phyloP scores from a whole-genome alignment of 2,113 vertebrate genomes.

The Lophochroa leadbeateri region DNA sequence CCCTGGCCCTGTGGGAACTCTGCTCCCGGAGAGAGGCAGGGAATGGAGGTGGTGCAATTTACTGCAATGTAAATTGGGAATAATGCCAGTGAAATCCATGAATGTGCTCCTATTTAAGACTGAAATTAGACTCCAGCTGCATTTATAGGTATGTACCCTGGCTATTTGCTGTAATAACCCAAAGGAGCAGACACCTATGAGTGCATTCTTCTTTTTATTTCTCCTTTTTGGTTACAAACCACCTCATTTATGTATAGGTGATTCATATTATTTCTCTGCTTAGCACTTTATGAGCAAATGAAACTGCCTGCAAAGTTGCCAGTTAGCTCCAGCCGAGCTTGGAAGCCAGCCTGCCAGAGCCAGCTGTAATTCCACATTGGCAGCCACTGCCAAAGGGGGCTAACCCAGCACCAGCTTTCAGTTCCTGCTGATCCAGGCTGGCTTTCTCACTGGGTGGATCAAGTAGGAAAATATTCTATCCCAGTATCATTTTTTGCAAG shows the following conservation, averaged over 20 bases:
- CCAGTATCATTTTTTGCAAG: neutral
- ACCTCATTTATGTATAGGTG: neutral
- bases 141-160: neutral
- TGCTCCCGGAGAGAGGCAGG: neutral
- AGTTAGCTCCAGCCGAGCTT: neutral
- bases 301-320: neutral
- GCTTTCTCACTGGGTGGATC: neutral
- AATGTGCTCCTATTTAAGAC: neutral
- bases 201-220: neutral
- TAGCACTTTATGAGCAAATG: neutral
- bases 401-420: neutral
- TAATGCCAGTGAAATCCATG: neutral
- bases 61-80: neutral
- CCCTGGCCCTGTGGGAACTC: neutral
- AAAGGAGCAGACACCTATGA: neutral
- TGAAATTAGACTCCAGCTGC: slow-evolving; percentile 16
- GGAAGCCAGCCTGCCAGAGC: neutral
- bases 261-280: neutral
- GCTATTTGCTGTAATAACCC: neutral
- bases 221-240: slow-evolving; percentile 19
- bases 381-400: neutral
- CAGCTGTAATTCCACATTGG: neutral
- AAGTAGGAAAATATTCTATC: neutral
- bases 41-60: neutral
- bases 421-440: neutral